Conservation (phyloP, 2,113 vertebrate genomes). For the Gavia stellata region DNA sequence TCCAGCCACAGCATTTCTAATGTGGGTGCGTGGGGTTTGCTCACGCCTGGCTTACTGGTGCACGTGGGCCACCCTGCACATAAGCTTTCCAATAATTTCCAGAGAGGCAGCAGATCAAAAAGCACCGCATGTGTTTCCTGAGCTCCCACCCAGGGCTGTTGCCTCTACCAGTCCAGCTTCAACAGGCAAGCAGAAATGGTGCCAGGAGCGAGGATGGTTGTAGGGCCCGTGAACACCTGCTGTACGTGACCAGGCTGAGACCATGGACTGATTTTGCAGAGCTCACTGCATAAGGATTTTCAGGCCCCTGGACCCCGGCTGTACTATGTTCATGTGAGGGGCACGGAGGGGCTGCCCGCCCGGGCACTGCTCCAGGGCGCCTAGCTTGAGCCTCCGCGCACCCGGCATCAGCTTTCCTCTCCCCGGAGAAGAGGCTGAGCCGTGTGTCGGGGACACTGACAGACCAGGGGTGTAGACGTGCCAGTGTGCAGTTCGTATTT, state of each 20-base stretch:
- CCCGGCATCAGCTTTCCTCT: background rate
- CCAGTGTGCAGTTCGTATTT: background rate
- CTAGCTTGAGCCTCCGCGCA: background rate
- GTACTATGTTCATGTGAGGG: background rate
- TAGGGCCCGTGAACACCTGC: rapidly evolving
- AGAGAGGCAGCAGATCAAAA: background rate
- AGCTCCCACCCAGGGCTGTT: background rate
- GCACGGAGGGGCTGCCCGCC: background rate
- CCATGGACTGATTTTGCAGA: background rate
- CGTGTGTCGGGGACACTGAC: background rate
- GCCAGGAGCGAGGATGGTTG: background rate
- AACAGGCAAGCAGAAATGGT: rapidly evolving
- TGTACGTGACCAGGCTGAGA: background rate
- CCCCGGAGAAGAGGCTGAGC: background rate
- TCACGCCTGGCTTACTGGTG: background rate
- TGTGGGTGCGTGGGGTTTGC: background rate
- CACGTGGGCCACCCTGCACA: rapidly evolving
- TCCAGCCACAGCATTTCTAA: background rate
- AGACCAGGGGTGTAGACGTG: background rate
- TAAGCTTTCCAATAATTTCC: background rate
- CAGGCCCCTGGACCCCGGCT: background rate
- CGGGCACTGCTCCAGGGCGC: background rate
- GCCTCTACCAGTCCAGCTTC: background rate
- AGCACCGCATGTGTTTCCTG: background rate
- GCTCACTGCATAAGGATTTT: background rate